Base-by-base conservation (phyloP, 92 coral and sea anemone genomes). In the Umimayanthus kanabou region DNA sequence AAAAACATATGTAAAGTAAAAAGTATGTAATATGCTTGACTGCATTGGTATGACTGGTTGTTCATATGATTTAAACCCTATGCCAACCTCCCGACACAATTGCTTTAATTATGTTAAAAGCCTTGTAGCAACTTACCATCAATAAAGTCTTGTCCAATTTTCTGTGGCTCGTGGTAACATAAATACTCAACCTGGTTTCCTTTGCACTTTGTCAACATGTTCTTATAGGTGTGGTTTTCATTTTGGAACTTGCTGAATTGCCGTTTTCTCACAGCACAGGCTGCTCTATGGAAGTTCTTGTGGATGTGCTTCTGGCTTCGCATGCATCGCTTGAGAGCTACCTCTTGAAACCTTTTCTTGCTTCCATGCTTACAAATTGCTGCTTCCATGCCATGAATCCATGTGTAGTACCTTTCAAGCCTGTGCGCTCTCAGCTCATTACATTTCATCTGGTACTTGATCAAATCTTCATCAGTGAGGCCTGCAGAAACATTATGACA, bases 91-190 rank as follows among this genome's bases (percentile, higher is more conserved):
- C 25, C 6, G 20, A 61, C 69, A 61, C 15, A 61, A 20, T 61
- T 20, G 4, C 69, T 61, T 20, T 23, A 9, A 23, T 20, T 0
- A 33, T 0, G 2, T 2, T 33, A 61, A 61, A 13, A 18, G 20
- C 58, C 20, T 1, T 13, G 58, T 53, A 15, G 3, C 9, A 64
- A 81, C 85, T 39, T 85, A 94, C 97, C 97, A 83, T 93, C 91
- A 75, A 92, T 93, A 49, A 85, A 94, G 82, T 94, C 95, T 88
- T 89, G 88, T 28, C 95, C 97, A 91, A 94, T 91, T 77, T 91
- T 91, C 30, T 89, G 92, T 47, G 95, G 94, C 76, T 86, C 82
- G 40, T 87, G 92, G 29, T 87, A 87, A 80, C 91, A 87, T 72
- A 92, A 66, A 77, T 87, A 87, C 50, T 90, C 91, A 10, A 88